Evolutionary conservation across 2,888 invertebrate species (phyloP), one percentile per base, ranked within the genome.

Genomic region (Volucella inanis): DNA sequence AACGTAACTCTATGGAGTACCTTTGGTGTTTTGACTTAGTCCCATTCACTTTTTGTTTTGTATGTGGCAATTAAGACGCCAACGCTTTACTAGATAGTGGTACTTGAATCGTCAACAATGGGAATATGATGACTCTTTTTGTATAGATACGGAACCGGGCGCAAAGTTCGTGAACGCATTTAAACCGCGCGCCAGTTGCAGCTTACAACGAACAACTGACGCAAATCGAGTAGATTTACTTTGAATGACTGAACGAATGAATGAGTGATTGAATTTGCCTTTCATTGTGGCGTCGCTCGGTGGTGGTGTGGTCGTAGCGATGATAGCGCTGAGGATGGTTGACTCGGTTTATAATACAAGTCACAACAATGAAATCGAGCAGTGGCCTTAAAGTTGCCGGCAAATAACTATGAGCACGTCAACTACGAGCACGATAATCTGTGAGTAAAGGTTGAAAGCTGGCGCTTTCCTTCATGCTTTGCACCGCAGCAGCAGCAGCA

Each of bases 31-130:
- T 54, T 50, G 38, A 77, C 72, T 59, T 61, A 55, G 77, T 61
- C 31, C 77, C 82, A 72, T 67, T 72, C 77, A 77, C 78, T 68
- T 67, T 72, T 54, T 67, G 50, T 62, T 72, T 54, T 67, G 55
- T 77, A 61, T 72, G 67, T 62, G 47, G 72, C 72, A 82, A 77
- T 82, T 82, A 82, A 82, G 68, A 49, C 64, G 54, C 47, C 47
- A 71, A 82, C 65, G 82, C 64, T 54, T 82, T 6, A 31, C 6
- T 31, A 55, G 71, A 70, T 43, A 65, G 65, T 39, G 41, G 38
- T 77, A 77, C 67, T 82, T 72, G 71, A 76, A 65, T 82, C 71
- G 54, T 77, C 81, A 82, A 47, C 80, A 55, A 57, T 54, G 65
- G 65, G 31, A 31, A 61, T 61, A 41, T 18, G 38, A 45, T 38